phyloP scores from a whole-genome alignment of 1,140 invertebrate genomes.

The Oscheius sp. region DNA sequence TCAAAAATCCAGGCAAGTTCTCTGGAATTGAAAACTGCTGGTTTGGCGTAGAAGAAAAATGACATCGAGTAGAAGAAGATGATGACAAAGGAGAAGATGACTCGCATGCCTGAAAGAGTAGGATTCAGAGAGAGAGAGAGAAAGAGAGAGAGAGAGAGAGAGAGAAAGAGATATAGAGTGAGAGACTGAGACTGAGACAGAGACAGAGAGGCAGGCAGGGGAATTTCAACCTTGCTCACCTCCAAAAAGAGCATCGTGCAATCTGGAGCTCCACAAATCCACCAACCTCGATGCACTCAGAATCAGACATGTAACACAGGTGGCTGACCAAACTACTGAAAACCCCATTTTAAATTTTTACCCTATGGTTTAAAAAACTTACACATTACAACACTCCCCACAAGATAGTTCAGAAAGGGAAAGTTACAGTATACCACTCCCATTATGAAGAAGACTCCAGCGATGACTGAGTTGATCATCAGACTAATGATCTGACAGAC shows the following conservation, averaged over 20 bases:
- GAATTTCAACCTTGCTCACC: too few species aligned
- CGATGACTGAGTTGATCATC: background rate
- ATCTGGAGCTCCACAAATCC: background rate
- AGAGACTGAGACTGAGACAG: too few species aligned
- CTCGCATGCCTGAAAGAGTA: background rate
- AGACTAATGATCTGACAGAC: background rate
- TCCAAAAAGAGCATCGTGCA: conserved; percentile 4
- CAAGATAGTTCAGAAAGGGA: background rate
- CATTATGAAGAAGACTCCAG: conserved; percentile 2
- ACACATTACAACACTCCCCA: background rate
- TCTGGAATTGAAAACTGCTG: background rate
- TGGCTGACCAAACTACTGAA: background rate
- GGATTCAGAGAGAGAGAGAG: too few species aligned
- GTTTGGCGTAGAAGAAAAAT: background rate
- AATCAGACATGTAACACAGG: background rate
- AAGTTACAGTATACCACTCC: background rate
- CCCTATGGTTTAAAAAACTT: too few species aligned
- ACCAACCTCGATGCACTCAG: background rate
- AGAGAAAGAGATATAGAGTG: too few species aligned
- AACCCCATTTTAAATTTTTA: too few species aligned
- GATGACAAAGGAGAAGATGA: background rate
- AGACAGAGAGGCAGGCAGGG: too few species aligned
- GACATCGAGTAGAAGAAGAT: conserved; percentile 2
- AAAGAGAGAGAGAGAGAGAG: background rate
- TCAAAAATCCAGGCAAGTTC: background rate